These are phyloP conservation scores for Apoderus coryli DNA, from an alignment of 2,888 invertebrate species.

Conservation along the genomic window DNA sequence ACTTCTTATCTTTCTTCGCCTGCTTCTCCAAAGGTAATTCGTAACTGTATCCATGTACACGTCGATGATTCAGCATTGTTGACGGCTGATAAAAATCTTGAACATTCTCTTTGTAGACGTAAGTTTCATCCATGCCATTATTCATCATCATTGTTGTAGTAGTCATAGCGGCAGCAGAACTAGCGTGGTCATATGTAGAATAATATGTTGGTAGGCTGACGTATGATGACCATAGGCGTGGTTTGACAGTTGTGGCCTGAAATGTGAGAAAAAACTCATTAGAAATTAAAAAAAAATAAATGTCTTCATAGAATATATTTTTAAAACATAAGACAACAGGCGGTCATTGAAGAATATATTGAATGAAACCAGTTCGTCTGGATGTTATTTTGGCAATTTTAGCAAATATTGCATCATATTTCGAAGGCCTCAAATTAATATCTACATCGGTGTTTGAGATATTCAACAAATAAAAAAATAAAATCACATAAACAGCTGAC, in stretches of 20 bases:
- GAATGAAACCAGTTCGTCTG: too few relatives aligned
- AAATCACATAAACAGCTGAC: too few relatives aligned
- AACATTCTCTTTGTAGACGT: slow-evolving; percentile 19
- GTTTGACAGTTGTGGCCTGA: slow-evolving; percentile 34
- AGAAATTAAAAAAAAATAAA: too few relatives aligned
- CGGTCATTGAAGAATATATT: too few relatives aligned
- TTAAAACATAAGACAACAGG: too few relatives aligned
- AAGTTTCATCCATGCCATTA: slow-evolving; percentile 29
- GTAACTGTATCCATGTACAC: slow-evolving; percentile 36
- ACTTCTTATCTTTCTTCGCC: slow-evolving; percentile 50
- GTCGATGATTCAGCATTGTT: slow-evolving; percentile 22
- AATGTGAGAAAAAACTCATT: slow-evolving; percentile 21
- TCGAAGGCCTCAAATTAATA: too few relatives aligned
- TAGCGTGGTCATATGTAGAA: slow-evolving; percentile 24
- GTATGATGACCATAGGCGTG: slow-evolving; percentile 31
- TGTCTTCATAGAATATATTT: too few relatives aligned
- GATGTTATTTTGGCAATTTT: too few relatives aligned
- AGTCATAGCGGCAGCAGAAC: too few relatives aligned
- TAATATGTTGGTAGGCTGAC: slow-evolving; percentile 26
- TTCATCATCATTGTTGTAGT: slow-evolving; percentile 22
- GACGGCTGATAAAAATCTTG: slow-evolving; percentile 23
- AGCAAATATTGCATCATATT: too few relatives aligned
- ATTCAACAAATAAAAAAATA: too few relatives aligned
- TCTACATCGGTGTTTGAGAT: too few relatives aligned
- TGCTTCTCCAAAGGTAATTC: slow-evolving; percentile 33